Base-by-base conservation (phyloP, 2,888 invertebrate genomes). In the Parthenolecanium corni region DNA sequence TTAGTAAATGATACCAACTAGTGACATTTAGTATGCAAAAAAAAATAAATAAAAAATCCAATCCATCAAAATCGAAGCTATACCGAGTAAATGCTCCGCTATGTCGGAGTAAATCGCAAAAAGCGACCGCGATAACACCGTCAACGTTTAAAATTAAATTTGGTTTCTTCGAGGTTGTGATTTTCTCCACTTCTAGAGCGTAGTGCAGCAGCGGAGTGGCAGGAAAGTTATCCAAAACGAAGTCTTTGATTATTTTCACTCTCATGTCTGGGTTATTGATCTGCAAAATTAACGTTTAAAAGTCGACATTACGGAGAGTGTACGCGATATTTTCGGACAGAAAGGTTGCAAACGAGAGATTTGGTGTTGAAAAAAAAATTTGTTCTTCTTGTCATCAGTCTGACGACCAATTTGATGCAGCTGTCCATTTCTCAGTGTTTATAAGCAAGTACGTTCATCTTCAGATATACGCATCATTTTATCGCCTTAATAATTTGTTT, bases 81-180 rank as follows among this genome's bases (percentile, higher is more conserved):
- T 67, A 89, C 89, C 82, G 83, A 0, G 96, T 94, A 74, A 97
- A 97, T 67, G 89, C 87, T 65, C 94, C 94, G 72, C 90, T 91
- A 73, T 94, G 86, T 40, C 94, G 80, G 68, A 98, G 80, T 79
- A 98, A 82, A 74, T 98, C 98, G 23, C 98, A 97, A 77, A 98
- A 96, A 16, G 93, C 85, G 46, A 93, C 92, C 0, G 95, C 98
- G 70, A 99, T 96, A 67, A 96, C 89, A 64, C 98, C 98, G 76
- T 98, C 98, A 20, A 99, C 98, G 76, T 98, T 99, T 66, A 98
- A 81, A 73, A 99, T 99, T 64, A 98, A 81, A 78, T 99, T 98
- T n/a, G 98, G 98, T 77, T 98, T 98, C 82, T 98, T 98, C 70
- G 94, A 87, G 2, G 95, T 99, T 20, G 98, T 99, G 71, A 98